Conservation (phyloP, 2,113 vertebrate species). For the Chloebia gouldiae region DNA sequence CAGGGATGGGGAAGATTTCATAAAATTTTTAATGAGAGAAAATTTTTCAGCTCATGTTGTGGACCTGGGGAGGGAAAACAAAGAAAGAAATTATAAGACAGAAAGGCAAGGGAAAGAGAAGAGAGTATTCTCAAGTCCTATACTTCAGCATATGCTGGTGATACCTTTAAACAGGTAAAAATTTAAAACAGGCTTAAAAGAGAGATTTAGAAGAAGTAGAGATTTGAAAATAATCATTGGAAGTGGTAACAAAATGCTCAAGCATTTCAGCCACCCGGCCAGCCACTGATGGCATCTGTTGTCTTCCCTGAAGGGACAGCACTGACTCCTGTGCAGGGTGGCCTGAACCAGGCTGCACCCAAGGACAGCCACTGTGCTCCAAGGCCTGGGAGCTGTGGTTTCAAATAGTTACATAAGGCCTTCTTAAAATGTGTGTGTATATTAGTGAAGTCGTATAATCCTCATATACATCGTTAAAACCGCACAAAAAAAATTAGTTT, state of each 20-base stretch:
- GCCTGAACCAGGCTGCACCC: not conserved
- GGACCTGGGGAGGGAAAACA: not conserved
- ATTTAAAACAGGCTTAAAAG: slow-evolving; percentile 69
- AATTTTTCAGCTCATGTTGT: not conserved
- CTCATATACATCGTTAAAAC: not conserved
- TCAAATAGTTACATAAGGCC: not conserved
- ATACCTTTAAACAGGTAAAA: not conserved
- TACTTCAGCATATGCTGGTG: slow-evolving; percentile 9
- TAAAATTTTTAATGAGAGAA: not conserved
- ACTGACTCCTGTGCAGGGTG: not conserved
- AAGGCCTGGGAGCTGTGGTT: not conserved
- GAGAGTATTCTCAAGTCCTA: not conserved
- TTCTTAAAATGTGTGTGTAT: not conserved
- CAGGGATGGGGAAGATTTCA: not conserved
- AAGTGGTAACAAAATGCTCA: not conserved
- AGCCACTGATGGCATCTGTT: not conserved
- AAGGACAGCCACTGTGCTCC: rapidly evolving
- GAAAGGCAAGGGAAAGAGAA: not conserved
- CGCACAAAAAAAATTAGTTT: not conserved
- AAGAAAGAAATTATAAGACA: not conserved
- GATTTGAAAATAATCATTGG: slow-evolving; percentile 62
- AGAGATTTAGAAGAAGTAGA: slow-evolving; percentile 58
- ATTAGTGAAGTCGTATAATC: not conserved
- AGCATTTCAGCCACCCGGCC: not conserved
- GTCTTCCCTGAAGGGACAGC: not conserved